Percentiles rank a stretch among this genome's conserved stretches.
Evolutionary conservation across 2,113 vertebrate genomes (phyloP).

Genomic region (Sylvia atricapilla): DNA sequence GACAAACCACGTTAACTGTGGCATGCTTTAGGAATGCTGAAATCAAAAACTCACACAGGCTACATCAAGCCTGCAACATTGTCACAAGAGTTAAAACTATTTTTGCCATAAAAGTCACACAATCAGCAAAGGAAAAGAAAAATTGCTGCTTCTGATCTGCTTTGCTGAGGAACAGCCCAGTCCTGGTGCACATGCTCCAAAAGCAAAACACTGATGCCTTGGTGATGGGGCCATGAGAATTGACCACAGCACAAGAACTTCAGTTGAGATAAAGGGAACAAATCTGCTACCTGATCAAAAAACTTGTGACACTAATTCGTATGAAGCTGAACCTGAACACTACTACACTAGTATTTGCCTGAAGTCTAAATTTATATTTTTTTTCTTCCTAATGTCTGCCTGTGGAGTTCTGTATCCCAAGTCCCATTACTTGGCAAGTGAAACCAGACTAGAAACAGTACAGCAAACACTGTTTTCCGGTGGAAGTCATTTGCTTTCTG

Average conservation of each 20-base stretch:
- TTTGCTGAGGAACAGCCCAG: fast-evolving
- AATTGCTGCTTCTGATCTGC: background rate
- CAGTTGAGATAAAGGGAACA: fast-evolving
- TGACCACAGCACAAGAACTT: fast-evolving
- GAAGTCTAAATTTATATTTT: fast-evolving
- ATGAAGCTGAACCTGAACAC: background rate
- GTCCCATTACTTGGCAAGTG: background rate
- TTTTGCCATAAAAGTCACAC: background rate
- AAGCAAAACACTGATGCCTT: too few species aligned
- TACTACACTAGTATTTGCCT: background rate
- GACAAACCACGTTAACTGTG: background rate
- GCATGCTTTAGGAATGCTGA: background rate
- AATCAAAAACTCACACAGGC: background rate
- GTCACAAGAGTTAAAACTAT: background rate
- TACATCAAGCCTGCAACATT: background rate
- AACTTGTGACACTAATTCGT: too few species aligned
- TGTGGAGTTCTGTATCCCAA: background rate
- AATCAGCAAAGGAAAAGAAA: background rate
- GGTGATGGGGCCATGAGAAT: fast-evolving
- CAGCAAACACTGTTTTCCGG: background rate
- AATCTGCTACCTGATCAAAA: background rate
- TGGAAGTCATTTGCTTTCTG: background rate
- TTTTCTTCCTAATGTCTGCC: background rate
- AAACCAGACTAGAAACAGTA: background rate
- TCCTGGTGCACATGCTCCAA: fast-evolving